These are phyloP conservation scores for Penaeus japonicus DNA, from an alignment of 1,140 invertebrate species.

Conservation along the genomic window DNA sequence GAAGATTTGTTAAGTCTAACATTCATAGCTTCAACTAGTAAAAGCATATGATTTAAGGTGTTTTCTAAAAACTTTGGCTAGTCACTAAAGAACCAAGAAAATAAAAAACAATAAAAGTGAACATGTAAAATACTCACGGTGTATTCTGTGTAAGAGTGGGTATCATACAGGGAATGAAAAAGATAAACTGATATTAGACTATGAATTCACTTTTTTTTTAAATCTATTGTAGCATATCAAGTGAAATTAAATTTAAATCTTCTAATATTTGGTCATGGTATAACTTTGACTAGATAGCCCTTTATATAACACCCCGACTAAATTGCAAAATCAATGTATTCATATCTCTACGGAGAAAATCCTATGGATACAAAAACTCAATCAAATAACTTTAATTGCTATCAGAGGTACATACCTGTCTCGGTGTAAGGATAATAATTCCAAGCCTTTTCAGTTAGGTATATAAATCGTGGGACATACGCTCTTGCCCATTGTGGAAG, in stretches of 20 bases:
- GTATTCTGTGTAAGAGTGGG: constrained; percentile 25
- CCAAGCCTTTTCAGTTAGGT: constrained; percentile 93
- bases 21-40: background rate
- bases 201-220: too few species aligned
- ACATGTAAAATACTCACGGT: constrained; percentile 21
- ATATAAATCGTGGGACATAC: constrained; percentile 79
- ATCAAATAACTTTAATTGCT: background rate
- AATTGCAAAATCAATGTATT: too few species aligned
- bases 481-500: constrained; percentile 89
- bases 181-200: too few species aligned
- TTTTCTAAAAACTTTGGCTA: background rate
- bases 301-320: too few species aligned
- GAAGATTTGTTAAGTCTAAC: too few species aligned
- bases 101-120: background rate
- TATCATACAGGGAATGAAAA: too few species aligned
- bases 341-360: background rate
- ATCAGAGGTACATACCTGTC: constrained; percentile 71
- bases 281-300: too few species aligned
- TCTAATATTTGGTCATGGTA: too few species aligned
- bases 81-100: background rate
- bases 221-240: too few species aligned
- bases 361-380: background rate
- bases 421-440: constrained; percentile 94
- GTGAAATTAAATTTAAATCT: too few species aligned
- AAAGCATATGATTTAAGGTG: background rate